Evolutionary conservation across 2,113 vertebrate species (phyloP).

Genomic region (Calyptommatus sinebrachiatus): DNA sequence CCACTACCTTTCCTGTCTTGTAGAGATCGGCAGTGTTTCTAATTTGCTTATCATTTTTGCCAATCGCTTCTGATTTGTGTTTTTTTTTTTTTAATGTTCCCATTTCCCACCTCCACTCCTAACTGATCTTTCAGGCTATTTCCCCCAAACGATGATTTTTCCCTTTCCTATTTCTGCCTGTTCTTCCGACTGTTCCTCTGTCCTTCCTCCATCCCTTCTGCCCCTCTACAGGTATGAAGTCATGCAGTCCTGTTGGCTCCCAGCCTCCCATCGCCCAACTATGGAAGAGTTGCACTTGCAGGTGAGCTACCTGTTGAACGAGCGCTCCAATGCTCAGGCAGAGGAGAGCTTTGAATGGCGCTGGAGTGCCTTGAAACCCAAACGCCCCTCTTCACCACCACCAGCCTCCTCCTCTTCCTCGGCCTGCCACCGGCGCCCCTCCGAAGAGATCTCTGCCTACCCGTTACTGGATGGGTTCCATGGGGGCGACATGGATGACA

Average conservation of each 20-base stretch:
- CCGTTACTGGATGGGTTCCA: slow-evolving; percentile 81
- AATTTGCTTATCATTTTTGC: background rate
- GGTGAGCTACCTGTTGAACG: slow-evolving; percentile 83
- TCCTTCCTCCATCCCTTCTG: background rate
- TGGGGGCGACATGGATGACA: slow-evolving; percentile 82
- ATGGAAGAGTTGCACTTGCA: slow-evolving; percentile 87
- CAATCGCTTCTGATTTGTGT: background rate
- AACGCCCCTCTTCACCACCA: slow-evolving; percentile 47
- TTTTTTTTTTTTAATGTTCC: background rate
- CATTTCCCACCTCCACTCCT: background rate
- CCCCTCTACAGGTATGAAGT: slow-evolving; percentile 84
- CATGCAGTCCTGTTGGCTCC: slow-evolving; percentile 91
- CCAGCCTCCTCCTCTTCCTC: slow-evolving; percentile 7
- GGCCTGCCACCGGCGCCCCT: slow-evolving; percentile 6
- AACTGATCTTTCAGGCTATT: slow-evolving; percentile 13
- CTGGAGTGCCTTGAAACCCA: slow-evolving; percentile 83
- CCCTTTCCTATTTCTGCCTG: slow-evolving; percentile 18
- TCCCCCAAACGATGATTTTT: background rate
- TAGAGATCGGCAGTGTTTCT: background rate
- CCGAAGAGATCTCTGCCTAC: slow-evolving; percentile 67
- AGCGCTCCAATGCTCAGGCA: slow-evolving; percentile 59
- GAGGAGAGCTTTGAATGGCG: slow-evolving; percentile 87
- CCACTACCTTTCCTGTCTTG: background rate
- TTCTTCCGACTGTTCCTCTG: slow-evolving; percentile 31
- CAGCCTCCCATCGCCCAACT: slow-evolving; percentile 82